These are phyloP conservation scores for Emydoidea blandingii DNA, from an alignment of 2,797 vertebrate species.

Conservation along the genomic window DNA sequence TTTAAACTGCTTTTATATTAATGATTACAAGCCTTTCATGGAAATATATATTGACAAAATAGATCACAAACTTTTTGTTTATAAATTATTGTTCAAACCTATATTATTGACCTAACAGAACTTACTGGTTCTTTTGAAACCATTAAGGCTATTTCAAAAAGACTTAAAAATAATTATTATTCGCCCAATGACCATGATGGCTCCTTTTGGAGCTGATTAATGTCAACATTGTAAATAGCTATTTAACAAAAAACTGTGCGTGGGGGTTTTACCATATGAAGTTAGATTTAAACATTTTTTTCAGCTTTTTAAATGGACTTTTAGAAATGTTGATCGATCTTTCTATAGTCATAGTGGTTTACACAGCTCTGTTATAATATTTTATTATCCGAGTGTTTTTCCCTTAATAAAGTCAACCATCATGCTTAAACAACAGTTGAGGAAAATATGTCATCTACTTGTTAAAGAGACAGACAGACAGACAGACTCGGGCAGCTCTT, in stretches of 20 bases:
- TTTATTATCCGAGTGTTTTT: too few species aligned
- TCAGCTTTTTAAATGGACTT: background rate
- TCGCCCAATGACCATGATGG: background rate
- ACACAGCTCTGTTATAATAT: too few species aligned
- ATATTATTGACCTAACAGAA: background rate
- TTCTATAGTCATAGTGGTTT: too few species aligned
- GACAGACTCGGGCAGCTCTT: too few species aligned
- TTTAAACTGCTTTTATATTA: background rate
- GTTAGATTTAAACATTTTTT: background rate
- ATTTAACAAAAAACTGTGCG: background rate
- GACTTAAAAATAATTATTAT: background rate
- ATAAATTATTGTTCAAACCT: background rate
- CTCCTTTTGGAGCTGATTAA: background rate
- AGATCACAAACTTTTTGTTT: background rate
- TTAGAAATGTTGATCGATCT: too few species aligned
- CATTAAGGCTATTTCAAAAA: background rate
- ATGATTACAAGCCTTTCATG: background rate
- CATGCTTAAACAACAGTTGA: too few species aligned
- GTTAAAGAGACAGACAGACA: too few species aligned
- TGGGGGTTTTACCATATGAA: background rate
- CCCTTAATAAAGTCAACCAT: too few species aligned
- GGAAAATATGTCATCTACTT: background rate
- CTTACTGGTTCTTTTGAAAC: background rate
- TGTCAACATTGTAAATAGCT: background rate
- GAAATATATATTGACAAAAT: background rate